phyloP scores from a whole-genome alignment of 2,797 vertebrate genomes.

The Intellagama lesueurii region DNA sequence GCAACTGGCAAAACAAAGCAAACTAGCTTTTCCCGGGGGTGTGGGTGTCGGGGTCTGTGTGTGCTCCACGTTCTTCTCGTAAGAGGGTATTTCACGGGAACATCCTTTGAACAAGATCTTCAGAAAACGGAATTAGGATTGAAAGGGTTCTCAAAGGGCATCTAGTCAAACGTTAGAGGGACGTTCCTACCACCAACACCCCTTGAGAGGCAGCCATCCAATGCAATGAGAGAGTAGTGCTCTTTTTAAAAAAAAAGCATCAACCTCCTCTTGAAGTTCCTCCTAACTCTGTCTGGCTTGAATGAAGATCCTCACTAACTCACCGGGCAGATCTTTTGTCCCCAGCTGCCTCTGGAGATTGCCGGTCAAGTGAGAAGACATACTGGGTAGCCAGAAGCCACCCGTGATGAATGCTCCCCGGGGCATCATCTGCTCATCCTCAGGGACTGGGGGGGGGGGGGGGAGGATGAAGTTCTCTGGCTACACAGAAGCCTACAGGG shows the following conservation, averaged over 20 bases:
- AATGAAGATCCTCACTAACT: background rate
- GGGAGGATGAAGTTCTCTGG: background rate
- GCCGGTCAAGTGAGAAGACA: background rate
- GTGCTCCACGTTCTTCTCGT: background rate
- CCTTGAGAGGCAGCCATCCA: background rate
- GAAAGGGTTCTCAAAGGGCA: background rate
- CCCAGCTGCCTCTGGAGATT: background rate
- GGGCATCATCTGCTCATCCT: no score
- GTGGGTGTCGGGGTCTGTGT: no score
- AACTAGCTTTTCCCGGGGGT: no score
- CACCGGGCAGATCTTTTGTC: background rate
- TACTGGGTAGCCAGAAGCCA: background rate
- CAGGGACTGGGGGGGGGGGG: background rate
- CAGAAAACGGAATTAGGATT: background rate
- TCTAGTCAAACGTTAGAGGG: background rate
- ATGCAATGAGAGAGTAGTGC: background rate
- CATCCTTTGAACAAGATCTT: background rate
- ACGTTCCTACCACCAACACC: background rate
- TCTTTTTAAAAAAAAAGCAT: background rate
- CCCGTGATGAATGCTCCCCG: background rate
- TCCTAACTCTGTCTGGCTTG: no score
- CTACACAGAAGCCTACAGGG: background rate
- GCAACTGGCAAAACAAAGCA: no score
- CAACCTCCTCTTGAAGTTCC: no score
- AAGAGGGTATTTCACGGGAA: background rate